A percentile compares a stretch with the other conserved stretches of the same genome.
phyloP scores from a whole-genome alignment of 2,113 vertebrate genomes.

The Electrona antarctica region DNA sequence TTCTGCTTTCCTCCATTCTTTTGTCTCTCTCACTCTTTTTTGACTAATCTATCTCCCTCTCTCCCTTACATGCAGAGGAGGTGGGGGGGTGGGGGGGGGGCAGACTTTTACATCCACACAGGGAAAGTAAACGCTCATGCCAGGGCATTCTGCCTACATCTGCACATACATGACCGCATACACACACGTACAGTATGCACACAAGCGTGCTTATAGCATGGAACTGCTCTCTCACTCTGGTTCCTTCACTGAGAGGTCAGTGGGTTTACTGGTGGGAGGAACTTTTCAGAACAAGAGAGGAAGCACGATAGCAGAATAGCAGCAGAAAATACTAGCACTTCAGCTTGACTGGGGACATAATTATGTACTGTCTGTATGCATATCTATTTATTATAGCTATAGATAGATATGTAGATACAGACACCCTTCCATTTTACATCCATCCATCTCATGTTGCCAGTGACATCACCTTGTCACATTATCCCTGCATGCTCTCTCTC shows the following conservation, averaged over 20 bases:
- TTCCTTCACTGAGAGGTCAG: conserved; percentile 47
- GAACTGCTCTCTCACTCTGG: conserved; percentile 52
- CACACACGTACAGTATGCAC: background rate
- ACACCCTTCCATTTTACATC: too few species aligned
- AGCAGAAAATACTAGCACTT: conserved; percentile 14
- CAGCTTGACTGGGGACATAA: conserved; percentile 17
- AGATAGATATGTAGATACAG: too few species aligned
- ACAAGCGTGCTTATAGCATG: conserved; percentile 50
- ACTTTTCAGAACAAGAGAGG: conserved; percentile 32
- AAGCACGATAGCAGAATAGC: conserved; percentile 13
- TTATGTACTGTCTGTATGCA: background rate
- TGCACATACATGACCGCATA: conserved; percentile 13
- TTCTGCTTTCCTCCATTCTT: background rate
- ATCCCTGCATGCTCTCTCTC: conserved; percentile 2
- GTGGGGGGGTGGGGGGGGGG: conserved; percentile 3
- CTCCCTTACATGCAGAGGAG: conserved; percentile 11
- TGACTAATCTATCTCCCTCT: background rate
- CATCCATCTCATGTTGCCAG: too few species aligned
- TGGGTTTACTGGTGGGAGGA: conserved; percentile 69
- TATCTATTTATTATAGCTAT: background rate
- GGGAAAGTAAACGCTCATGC: conserved; percentile 30
- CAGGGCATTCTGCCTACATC: background rate
- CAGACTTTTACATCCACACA: conserved; percentile 10
- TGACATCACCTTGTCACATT: conserved; percentile 13
- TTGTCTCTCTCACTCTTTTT: background rate